phyloP scores from a whole-genome alignment of 2,797 vertebrate genomes.

The Coracias cyanogaster region DNA sequence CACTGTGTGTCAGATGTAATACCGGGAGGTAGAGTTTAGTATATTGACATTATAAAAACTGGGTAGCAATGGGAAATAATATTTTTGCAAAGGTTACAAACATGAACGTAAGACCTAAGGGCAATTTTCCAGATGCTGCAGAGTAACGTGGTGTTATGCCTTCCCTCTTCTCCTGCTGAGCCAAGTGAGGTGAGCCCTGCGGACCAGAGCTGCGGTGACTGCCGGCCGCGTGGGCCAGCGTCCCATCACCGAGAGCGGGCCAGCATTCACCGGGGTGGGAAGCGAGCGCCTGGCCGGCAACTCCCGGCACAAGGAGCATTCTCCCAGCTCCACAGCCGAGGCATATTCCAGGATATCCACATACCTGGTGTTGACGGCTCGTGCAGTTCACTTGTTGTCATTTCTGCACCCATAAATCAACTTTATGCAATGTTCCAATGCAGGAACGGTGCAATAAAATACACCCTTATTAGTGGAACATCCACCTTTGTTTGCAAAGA shows the following conservation, averaged over 20 bases:
- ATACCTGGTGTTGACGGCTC: neutral
- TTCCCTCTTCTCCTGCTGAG: neutral
- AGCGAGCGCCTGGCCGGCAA: neutral
- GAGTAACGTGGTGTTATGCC: neutral
- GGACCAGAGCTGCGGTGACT: no score
- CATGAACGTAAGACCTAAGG: slow-evolving; percentile 40
- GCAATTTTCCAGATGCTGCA: slow-evolving; percentile 20
- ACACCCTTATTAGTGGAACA: neutral
- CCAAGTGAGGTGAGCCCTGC: no score
- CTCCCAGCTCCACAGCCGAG: neutral
- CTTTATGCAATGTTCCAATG: neutral
- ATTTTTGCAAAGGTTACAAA: slow-evolving; percentile 69
- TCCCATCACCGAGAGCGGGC: neutral
- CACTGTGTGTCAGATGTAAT: neutral
- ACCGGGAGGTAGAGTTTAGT: slow-evolving; percentile 37
- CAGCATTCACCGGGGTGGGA: neutral
- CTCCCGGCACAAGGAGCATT: accelerated
- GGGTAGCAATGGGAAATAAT: slow-evolving; percentile 46
- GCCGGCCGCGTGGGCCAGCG: no score
- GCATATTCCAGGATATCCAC: neutral
- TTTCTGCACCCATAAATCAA: neutral
- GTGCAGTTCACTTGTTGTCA: neutral
- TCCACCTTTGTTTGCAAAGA: neutral
- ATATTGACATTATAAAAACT: slow-evolving; percentile 59
- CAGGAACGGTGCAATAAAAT: neutral